Evolutionary conservation across 2,888 invertebrate species (phyloP).

Genomic region (Drosophila meridiana): DNA sequence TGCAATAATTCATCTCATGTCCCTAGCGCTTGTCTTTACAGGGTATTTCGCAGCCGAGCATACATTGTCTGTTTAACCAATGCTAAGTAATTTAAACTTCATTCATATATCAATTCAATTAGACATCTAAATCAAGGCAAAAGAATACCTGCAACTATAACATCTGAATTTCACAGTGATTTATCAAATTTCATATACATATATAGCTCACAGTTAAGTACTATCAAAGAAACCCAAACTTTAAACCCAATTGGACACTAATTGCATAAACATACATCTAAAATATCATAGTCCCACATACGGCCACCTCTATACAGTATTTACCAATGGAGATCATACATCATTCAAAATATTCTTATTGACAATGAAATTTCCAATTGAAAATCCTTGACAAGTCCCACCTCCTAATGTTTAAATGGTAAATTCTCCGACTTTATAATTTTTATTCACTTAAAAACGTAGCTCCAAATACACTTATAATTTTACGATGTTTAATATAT

Average conservation of each 20-base stretch:
- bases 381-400: background rate
- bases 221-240: background rate
- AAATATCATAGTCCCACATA: background rate
- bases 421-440: slow-evolving; percentile 59
- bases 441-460: slow-evolving; percentile 81
- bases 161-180: no score
- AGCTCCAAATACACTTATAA: slow-evolving; percentile 81
- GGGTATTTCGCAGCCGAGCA: background rate
- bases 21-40: background rate
- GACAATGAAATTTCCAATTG: background rate
- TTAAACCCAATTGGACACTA: background rate
- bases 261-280: background rate
- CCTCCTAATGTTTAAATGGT: slow-evolving; percentile 1
- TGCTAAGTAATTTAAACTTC: background rate
- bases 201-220: no score
- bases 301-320: no score
- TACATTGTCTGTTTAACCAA: background rate
- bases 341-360: background rate
- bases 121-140: background rate
- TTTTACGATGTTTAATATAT: slow-evolving; percentile 78
- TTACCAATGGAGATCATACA: no score
- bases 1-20: no score
- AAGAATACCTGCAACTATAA: no score
- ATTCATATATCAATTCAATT: background rate
- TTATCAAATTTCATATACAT: no score